Evolutionary conservation across 2,797 vertebrate genomes (phyloP), one percentile per base, ranked within the genome.

Genomic region (Spondyliosoma cantharus): DNA sequence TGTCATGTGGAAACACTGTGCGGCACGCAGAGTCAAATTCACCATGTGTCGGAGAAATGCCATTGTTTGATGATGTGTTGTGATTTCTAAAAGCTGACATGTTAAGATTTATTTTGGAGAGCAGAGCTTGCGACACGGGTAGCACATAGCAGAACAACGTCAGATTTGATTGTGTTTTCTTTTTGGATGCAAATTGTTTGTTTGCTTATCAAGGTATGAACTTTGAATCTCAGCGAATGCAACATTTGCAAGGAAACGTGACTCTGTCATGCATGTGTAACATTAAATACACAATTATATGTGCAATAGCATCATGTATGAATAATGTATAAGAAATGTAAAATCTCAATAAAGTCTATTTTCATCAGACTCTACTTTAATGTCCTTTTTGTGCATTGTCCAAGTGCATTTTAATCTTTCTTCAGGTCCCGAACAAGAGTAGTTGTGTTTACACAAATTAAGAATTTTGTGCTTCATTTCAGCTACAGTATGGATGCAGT

Each of bases 271-370:
- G 14, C 62, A 49, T 80, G 16, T 59, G 25, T 82, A 70, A 67
- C 27, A 61, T 74, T 24, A 49, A 74, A 61, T 61, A 43, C 42
- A 48, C 25, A 46, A 48, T 48, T 60, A 59, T 70, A 66, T 79
- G 66, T 81, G 75, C 32, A 75, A 81, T 85, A 86, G 83, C 17
- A n/a, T 68, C 58, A 65, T 83, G 70, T 82, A 43, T 68, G 37
- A 78, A 12, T 65, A 50, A 65, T 83, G 70, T 82, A 43, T 68
- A 46, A 78, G 13, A 15, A 9, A 5, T 54, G 17, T 64, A 43
- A 56, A 52, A 49, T 77, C 24, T 78, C 50, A 90, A 83, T 90
- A 90, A 90, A 89, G 27, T 71, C 56, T 78, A 84, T 89, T 90
- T 90, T 89, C 75, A 86, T 86, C 37, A 37, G 37, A 37, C 37